phyloP scores from a whole-genome alignment of 1,140 invertebrate genomes.

The Drosophila rhopaloa region DNA sequence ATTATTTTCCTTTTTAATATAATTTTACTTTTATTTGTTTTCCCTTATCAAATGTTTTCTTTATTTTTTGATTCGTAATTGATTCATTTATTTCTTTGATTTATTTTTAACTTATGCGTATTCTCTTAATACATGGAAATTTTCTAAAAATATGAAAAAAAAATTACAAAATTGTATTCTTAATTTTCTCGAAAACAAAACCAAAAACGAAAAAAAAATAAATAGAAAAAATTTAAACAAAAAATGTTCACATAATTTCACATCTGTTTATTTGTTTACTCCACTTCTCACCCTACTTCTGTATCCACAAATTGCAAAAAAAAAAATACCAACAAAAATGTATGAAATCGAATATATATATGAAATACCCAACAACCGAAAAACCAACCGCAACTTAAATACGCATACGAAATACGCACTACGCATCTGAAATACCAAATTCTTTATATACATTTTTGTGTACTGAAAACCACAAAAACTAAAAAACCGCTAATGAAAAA shows the following conservation, averaged over 20 bases:
- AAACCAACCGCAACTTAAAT: conserved; percentile 56
- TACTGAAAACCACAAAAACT: conserved; percentile 53
- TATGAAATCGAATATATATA: conserved; percentile 35
- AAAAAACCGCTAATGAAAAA: conserved; percentile 38
- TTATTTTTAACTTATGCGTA: conserved; percentile 27
- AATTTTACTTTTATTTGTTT: conserved; percentile 8
- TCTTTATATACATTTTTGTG: conserved; percentile 40
- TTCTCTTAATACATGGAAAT: conserved; percentile 26
- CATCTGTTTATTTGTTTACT: conserved; percentile 84
- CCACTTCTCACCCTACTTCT: conserved; percentile 84
- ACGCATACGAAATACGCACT: conserved; percentile 63
- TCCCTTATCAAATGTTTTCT: conserved; percentile 17
- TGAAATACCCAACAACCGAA: conserved; percentile 35
- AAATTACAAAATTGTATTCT: conserved; percentile 35
- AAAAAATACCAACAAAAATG: conserved; percentile 55
- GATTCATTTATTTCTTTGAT: conserved; percentile 40
- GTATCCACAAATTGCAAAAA: conserved; percentile 80
- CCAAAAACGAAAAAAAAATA: conserved; percentile 33
- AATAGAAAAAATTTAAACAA: conserved; percentile 47
- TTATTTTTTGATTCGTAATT: conserved; percentile 32
- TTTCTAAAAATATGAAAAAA: conserved; percentile 36
- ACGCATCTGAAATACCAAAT: conserved; percentile 39
- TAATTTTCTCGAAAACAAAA: conserved; percentile 36
- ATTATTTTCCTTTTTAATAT: conserved; percentile 24
- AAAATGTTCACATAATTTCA: conserved; percentile 84